These are phyloP conservation scores for Ceratosolen solmsi DNA, from an alignment of 1,140 invertebrate species.

Conservation along the genomic window DNA sequence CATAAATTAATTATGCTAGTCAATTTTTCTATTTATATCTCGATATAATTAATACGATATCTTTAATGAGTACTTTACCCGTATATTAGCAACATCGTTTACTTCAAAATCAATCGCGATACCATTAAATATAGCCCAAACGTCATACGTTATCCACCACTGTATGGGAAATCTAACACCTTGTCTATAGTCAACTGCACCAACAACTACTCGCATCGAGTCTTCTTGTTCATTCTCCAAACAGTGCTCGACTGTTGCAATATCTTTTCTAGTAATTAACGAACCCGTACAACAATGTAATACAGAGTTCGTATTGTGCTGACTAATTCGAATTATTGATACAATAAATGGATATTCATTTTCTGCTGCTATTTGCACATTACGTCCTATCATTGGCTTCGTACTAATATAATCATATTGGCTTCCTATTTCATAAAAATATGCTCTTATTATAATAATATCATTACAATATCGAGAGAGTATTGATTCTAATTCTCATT, in stretches of 20 bases:
- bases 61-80: neutral
- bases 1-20: no score
- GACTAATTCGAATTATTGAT: neutral
- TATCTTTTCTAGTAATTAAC: neutral
- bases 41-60: no score
- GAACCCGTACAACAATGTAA: neutral
- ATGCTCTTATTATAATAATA: neutral
- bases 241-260: neutral
- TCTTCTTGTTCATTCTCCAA: neutral
- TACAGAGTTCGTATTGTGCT: neutral
- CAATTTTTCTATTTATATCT: no score
- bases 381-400: neutral
- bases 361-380: neutral
- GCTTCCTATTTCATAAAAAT: neutral
- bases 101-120: neutral
- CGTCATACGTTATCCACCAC: neutral
- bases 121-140: neutral
- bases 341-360: neutral
- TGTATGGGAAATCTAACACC: neutral
- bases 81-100: neutral
- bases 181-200: neutral
- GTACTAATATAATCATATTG: neutral
- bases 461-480: no score
- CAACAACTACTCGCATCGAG: neutral
- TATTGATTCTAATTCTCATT: no score